phyloP scores from a whole-genome alignment of 2,797 vertebrate species.

The Halcyon chelicuti region DNA sequence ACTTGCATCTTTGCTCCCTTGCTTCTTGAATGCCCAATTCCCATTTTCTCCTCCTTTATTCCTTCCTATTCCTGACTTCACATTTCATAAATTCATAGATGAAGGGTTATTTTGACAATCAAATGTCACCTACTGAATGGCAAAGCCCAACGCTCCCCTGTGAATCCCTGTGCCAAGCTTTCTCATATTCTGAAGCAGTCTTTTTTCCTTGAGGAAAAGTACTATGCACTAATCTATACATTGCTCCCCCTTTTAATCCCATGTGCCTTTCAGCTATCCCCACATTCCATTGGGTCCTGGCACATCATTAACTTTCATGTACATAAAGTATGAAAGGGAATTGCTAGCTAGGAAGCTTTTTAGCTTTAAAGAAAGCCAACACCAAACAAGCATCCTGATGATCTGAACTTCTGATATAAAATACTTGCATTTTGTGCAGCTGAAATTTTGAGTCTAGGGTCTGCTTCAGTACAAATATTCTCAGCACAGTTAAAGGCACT shows the following conservation, averaged over 20 bases:
- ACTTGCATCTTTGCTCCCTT: neutral
- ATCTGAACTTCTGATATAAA: neutral
- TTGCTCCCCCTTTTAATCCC: neutral
- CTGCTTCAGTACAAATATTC: neutral
- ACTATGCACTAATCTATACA: neutral
- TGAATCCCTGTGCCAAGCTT: neutral
- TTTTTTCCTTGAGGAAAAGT: neutral
- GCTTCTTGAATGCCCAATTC: neutral
- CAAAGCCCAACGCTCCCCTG: neutral
- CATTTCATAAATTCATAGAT: neutral
- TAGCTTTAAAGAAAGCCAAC: constrained; percentile 3
- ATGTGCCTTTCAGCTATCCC: neutral
- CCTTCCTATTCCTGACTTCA: neutral
- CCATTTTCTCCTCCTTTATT: neutral
- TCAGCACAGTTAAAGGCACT: neutral
- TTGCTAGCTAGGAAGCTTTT: neutral
- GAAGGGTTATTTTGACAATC: neutral
- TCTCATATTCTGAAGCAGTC: neutral
- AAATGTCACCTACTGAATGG: neutral
- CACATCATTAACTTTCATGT: neutral
- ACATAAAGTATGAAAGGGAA: neutral
- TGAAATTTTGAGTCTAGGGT: neutral
- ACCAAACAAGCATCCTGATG: neutral
- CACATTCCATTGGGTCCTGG: neutral
- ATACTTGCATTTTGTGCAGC: neutral